Evolutionary conservation across 2,113 vertebrate genomes (phyloP), one percentile per base, ranked within the genome.

Genomic region (Cottus gobio): DNA sequence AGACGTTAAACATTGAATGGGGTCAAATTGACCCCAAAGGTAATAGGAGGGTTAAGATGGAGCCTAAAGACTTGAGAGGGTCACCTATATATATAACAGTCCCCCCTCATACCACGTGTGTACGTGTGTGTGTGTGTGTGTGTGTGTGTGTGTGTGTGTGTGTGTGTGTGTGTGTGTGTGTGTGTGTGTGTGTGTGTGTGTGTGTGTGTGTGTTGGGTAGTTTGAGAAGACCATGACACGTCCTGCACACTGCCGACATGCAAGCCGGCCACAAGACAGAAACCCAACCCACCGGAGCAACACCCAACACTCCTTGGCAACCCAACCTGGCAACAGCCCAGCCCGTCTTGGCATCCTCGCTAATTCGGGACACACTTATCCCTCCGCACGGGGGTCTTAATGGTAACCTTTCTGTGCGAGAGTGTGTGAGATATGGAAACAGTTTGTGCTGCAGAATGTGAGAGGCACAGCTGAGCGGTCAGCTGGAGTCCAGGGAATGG

Each of bases 341-440:
- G 78, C 80, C 84, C 60, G 39, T 71, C 82, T 80, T 76, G 83
- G 83, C 82, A 83, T 87, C 87, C 83, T 82, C 70, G 39, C 90
- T 93, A 93, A 92, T 93, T 92, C 62, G 15, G 91, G 91, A 91
- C 84, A 84, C 91, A 85, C 90, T 89, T 90, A 86, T 74, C 78
- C 87, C 83, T 82, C 69, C 58, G 64, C 80, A 57, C 60, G 3
- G 46, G 69, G 71, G 84, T 82, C 89, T 88, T 85, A 77, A 83
- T 77, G 80, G 67, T 77, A 89, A 85, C 83, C 90, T 87, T 86
- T 77, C 52, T 15, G 62, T 71, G 84, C 65, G 82, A 83, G 85
- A 76, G 80, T 44, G 87, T 63, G 80, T 26, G 79, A 79, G 89
- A 82, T 74, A 75, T 90, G 90, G 88, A 91, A 89, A 90, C 73